Evolutionary conservation across 2,113 vertebrate species (phyloP).

Genomic region (Gasterosteus aculeatus): DNA sequence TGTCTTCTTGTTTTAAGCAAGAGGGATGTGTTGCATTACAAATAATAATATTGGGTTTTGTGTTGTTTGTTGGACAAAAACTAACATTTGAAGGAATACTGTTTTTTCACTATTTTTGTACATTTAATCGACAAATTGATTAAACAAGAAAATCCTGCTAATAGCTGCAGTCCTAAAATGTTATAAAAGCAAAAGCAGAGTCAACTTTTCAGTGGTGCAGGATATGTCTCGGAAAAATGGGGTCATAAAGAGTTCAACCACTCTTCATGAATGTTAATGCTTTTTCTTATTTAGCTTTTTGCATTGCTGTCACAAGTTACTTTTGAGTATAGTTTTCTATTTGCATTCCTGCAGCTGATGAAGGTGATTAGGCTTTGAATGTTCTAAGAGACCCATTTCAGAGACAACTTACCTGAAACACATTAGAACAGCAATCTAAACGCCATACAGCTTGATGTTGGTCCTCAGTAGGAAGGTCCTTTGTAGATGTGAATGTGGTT

Average conservation of each 20-base stretch:
- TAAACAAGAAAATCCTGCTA: neutral
- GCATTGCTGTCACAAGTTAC: neutral
- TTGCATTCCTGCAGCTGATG: slow-evolving; percentile 24
- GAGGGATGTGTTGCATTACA: neutral
- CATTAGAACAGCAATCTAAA: neutral
- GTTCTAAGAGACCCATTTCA: neutral
- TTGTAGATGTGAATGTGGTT: neutral
- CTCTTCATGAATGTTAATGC: neutral
- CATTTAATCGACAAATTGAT: neutral
- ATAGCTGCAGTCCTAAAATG: neutral
- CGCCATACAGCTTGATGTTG: neutral
- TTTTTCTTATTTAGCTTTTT: slow-evolving; percentile 14
- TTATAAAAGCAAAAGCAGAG: neutral
- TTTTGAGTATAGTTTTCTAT: slow-evolving; percentile 8
- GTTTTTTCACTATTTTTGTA: neutral
- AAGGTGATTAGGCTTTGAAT: slow-evolving; percentile 9
- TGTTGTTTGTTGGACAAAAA: neutral
- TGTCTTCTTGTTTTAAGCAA: neutral
- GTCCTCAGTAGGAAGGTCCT: too few species aligned
- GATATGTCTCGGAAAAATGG: neutral
- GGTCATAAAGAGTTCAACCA: neutral
- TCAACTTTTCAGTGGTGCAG: neutral
- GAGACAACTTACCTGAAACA: neutral
- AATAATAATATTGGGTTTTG: neutral
- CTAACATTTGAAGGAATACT: neutral